Evolutionary conservation across 2,113 vertebrate species (phyloP).

Genomic region (Saguinus midas): DNA sequence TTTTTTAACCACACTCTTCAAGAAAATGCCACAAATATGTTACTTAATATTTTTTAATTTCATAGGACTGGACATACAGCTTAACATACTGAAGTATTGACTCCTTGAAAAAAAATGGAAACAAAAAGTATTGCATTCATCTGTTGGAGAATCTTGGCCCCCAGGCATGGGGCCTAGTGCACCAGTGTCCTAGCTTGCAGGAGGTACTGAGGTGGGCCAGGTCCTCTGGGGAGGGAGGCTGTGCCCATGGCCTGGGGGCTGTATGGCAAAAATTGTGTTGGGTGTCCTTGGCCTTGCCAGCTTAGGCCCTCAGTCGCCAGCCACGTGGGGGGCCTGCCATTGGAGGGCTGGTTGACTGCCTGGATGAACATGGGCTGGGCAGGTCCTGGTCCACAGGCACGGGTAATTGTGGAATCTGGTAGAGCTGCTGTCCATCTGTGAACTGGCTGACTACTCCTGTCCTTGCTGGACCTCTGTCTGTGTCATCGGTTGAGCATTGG

Average conservation of each 20-base stretch:
- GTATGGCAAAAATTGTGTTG: slow-evolving; percentile 58
- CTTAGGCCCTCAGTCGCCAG: slow-evolving; percentile 88
- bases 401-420: slow-evolving; percentile 99
- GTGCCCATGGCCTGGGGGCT: slow-evolving; percentile 38
- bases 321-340: slow-evolving; percentile 90
- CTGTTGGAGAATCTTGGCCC: slow-evolving; percentile 63
- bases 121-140: slow-evolving; percentile 78
- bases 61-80: slow-evolving; percentile 70
- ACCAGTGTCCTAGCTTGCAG: slow-evolving; percentile 64
- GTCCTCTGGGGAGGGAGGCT: slow-evolving; percentile 64
- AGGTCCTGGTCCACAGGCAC: slow-evolving; percentile 98
- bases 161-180: slow-evolving; percentile 65
- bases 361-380: slow-evolving; percentile 98
- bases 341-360: slow-evolving; percentile 92
- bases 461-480: slow-evolving; percentile 97
- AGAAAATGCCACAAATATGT: slow-evolving; percentile 73
- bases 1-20: slow-evolving; percentile 51
- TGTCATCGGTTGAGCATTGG: slow-evolving; percentile 93
- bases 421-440: slow-evolving; percentile 98
- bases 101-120: slow-evolving; percentile 63
- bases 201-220: slow-evolving; percentile 65
- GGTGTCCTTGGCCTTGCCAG: not conserved
- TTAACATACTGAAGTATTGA: slow-evolving; percentile 63
- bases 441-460: slow-evolving; percentile 98
- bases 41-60: slow-evolving; percentile 61